These are phyloP conservation scores for Drosophila lacteicornis DNA, from an alignment of 1,140 invertebrate species.

Conservation along the genomic window DNA sequence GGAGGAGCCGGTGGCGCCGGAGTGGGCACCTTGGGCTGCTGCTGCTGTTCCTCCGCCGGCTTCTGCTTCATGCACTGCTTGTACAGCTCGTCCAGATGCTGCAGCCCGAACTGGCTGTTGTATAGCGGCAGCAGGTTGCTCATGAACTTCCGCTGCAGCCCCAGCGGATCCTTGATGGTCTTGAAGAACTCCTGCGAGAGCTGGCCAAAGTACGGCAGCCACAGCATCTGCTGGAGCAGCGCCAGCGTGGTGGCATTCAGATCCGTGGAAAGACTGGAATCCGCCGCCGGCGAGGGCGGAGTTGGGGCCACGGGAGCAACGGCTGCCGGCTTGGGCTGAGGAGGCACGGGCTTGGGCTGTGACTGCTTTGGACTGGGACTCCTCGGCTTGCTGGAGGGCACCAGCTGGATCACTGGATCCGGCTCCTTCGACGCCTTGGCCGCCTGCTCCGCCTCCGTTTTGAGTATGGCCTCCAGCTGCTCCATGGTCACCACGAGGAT, in stretches of 20 bases:
- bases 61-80: conserved; percentile 78
- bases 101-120: conserved; percentile 69
- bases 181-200: conserved; percentile 86
- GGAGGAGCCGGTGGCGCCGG: conserved; percentile 8
- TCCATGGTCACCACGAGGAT: conserved; percentile 91
- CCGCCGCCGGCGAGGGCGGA: conserved; percentile 61
- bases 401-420: conserved; percentile 27
- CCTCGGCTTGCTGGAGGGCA: conserved; percentile 27
- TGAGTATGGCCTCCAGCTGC: conserved; percentile 90
- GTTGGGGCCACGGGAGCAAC: conserved; percentile 31
- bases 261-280: conserved; percentile 86
- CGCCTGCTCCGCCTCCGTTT: conserved; percentile 85
- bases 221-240: conserved; percentile 89
- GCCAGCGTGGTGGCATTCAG: conserved; percentile 89
- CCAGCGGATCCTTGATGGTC: conserved; percentile 85
- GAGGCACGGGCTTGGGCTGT: conserved; percentile 26
- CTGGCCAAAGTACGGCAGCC: conserved; percentile 89
- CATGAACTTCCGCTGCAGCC: conserved; percentile 70
- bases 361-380: conserved; percentile 52
- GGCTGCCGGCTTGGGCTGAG: conserved; percentile 24
- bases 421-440: conserved; percentile 46
- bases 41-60: conserved; percentile 26
- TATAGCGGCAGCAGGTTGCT: conserved; percentile 69
- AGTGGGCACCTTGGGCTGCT: conserved; percentile 29
- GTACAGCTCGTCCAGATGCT: conserved; percentile 77